These are phyloP conservation scores for Notechis scutatus DNA, from an alignment of 2,113 vertebrate genomes.

Conservation along the genomic window DNA sequence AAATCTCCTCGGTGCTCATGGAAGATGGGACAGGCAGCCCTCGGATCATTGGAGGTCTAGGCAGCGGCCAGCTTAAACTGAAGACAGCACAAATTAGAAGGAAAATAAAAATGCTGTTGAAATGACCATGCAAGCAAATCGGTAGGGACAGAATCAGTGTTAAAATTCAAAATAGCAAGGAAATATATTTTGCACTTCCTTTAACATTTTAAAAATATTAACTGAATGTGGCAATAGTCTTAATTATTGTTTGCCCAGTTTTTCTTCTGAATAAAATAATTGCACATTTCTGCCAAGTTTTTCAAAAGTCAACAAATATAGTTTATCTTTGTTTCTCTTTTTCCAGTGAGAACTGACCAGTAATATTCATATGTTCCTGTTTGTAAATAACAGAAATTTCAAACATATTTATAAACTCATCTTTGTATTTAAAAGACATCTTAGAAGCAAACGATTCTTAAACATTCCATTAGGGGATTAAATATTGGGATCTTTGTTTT, in stretches of 20 bases:
- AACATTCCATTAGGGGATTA: background rate
- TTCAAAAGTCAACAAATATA: background rate
- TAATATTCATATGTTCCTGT: background rate
- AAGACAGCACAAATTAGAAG: conserved; percentile 25
- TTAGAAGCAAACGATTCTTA: background rate
- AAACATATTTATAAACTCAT: background rate
- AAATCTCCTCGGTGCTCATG: conserved; percentile 85
- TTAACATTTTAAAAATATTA: background rate
- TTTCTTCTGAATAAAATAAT: background rate
- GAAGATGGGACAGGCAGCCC: conserved; percentile 77
- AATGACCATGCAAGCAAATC: background rate
- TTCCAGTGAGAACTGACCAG: background rate
- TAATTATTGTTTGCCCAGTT: background rate
- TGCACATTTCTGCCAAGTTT: background rate
- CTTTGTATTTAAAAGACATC: background rate
- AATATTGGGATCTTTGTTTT: background rate
- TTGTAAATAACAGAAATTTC: background rate
- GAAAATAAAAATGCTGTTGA: background rate
- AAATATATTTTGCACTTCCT: background rate
- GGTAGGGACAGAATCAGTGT: rapidly evolving
- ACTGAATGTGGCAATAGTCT: background rate
- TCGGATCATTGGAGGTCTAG: conserved; percentile 67
- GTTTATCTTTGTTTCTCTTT: background rate
- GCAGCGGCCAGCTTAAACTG: conserved; percentile 64
- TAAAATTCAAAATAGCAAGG: background rate